These are phyloP conservation scores for Zophobas atratus DNA, from an alignment of 1,140 invertebrate genomes.

Conservation along the genomic window DNA sequence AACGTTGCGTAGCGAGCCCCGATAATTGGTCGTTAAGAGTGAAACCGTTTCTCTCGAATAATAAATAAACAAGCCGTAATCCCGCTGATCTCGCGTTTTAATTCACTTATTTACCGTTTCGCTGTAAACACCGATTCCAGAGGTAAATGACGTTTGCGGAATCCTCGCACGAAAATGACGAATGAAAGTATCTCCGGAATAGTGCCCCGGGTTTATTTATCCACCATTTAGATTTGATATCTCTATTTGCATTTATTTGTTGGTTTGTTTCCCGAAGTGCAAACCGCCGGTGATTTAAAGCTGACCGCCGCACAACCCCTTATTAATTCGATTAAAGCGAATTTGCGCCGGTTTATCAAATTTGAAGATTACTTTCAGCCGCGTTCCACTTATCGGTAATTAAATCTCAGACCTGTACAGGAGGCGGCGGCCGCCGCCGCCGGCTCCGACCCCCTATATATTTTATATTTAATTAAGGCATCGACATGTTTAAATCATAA, in stretches of 20 bases:
- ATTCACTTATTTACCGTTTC: too few species aligned
- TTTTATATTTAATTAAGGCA: conserved; percentile 43
- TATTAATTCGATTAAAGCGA: conserved; percentile 35
- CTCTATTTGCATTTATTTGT: conserved; percentile 42
- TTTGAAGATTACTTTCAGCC: conserved; percentile 28
- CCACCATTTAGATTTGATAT: conserved; percentile 41
- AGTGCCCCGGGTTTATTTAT: conserved; percentile 35
- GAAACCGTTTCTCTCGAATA: too few species aligned
- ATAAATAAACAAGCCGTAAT: too few species aligned
- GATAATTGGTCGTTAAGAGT: too few species aligned
- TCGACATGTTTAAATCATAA: conserved; percentile 39
- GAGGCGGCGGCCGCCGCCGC: conserved; percentile 9
- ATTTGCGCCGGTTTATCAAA: conserved; percentile 35
- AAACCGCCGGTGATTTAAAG: conserved; percentile 37
- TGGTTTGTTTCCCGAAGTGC: conserved; percentile 27
- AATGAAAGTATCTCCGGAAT: conserved; percentile 16
- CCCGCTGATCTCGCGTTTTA: too few species aligned
- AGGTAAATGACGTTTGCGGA: too few species aligned
- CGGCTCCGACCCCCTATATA: conserved; percentile 6
- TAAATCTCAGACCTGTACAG: conserved; percentile 28
- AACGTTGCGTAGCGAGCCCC: too few species aligned
- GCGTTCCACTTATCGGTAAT: conserved; percentile 34
- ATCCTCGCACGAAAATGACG: conserved; percentile 7
- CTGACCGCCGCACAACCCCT: conserved; percentile 23
- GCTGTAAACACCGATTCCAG: too few species aligned